These are phyloP conservation scores for Macrobrachium rosenbergii DNA, from an alignment of 1,140 invertebrate genomes.

Conservation along the genomic window DNA sequence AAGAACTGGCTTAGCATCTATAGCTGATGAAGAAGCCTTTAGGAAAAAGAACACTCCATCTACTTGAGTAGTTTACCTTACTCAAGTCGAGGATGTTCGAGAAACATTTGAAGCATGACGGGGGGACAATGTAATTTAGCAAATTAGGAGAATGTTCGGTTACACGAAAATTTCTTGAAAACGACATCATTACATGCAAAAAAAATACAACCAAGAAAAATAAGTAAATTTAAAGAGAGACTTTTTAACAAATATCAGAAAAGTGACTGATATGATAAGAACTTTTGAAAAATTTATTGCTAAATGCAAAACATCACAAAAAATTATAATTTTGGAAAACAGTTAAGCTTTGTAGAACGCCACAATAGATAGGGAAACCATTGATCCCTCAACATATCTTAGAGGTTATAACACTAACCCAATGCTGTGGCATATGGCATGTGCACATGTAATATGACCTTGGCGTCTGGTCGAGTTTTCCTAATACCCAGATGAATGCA, in stretches of 20 bases:
- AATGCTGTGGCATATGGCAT: background rate
- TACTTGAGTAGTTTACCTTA: too few relatives aligned
- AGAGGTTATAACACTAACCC: background rate
- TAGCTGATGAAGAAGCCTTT: too few relatives aligned
- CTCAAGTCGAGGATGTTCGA: too few relatives aligned
- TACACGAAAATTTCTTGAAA: too few relatives aligned
- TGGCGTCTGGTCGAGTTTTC: background rate
- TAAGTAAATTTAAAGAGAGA: too few relatives aligned
- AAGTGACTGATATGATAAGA: background rate
- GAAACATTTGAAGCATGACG: too few relatives aligned
- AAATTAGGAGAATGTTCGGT: too few relatives aligned
- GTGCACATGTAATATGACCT: background rate
- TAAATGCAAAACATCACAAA: background rate
- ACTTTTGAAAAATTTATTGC: background rate
- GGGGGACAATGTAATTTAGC: too few relatives aligned
- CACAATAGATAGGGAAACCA: background rate
- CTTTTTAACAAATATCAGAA: too few relatives aligned
- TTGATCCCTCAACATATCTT: background rate
- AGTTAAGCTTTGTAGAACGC: background rate
- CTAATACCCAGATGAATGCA: conserved; percentile 10
- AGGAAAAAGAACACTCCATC: too few relatives aligned
- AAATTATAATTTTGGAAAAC: background rate
- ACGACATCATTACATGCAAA: too few relatives aligned
- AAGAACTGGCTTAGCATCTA: background rate
- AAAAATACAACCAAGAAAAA: too few relatives aligned